Evolutionary conservation across 2,797 vertebrate genomes (phyloP), one percentile per base, ranked within the genome.

Genomic region (Emys orbicularis): DNA sequence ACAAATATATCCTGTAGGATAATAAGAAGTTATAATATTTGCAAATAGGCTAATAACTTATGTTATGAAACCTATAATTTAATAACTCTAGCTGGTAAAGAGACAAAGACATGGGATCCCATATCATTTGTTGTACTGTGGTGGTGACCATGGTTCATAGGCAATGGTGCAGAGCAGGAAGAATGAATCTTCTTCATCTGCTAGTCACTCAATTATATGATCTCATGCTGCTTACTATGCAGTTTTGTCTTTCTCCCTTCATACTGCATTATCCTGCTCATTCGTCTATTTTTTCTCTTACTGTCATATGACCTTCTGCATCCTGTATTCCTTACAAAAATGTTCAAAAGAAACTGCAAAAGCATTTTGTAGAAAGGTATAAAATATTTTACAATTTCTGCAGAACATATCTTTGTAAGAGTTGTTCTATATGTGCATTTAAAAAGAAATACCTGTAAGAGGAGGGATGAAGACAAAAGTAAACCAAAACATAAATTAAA

Each of bases 21-120:
- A 95, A 92, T 82, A 90, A 88, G 47, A 96, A 93, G 54, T 91
- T 83, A 88, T 37, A 97, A 92, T 87, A 95, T 94, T 93, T 96
- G 72, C 21, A 95, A 97, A 93, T 79, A 96, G 92, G 81, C 83
- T 92, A 95, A 95, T 95, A 95, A 95, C 85, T 84, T 50, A 47
- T 92, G 53, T 84, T 93, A 93, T 65, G 89, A 96, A 96, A 95
- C 87, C 49, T 92, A 92, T 90, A 96, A 95, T 94, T 97, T 91
- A 94, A 94, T 96, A 88, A 96, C 80, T 81, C 19, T 82, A 47
- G 3, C 56, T 81, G 81, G 37, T 86, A 89, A 97, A 95, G 88
- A 92, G 50, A 1, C 25, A 80, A 89, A 93, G 86, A 82, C 54
- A 86, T 87, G 54, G 0, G 3, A 2, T 52, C 49, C 6, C 47